Percentiles rank a stretch among this genome's conserved stretches.
Evolutionary conservation across 2,888 invertebrate genomes (phyloP).

Genomic region (Cheilosia urbana): DNA sequence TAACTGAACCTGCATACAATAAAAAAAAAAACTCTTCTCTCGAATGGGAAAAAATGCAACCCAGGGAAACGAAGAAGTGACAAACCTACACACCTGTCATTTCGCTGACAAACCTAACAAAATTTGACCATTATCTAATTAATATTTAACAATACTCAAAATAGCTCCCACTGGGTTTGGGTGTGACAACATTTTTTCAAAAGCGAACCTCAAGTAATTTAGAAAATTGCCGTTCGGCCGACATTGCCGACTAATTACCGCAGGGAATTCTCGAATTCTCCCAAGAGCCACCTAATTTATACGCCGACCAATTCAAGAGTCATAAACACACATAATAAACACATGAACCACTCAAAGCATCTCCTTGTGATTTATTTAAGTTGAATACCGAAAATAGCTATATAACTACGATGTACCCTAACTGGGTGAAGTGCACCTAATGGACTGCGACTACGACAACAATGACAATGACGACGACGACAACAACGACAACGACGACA

Average conservation of each 20-base stretch:
- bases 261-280: conserved; percentile 21
- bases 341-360: conserved; percentile 21
- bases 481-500: conserved; percentile 36
- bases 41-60: no score
- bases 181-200: not conserved
- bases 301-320: conserved; percentile 27
- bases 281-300: conserved; percentile 42
- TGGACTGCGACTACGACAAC: conserved; percentile 45
- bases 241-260: conserved; percentile 44
- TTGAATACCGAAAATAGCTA: conserved; percentile 27
- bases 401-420: not conserved
- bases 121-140: not conserved
- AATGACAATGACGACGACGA: conserved; percentile 37
- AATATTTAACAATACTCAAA: not conserved
- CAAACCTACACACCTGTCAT: no score
- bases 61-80: no score
- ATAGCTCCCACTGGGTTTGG: not conserved
- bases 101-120: no score
- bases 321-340: conserved; percentile 36
- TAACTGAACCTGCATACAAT: fast-evolving
- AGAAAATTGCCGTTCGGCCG: conserved; percentile 29
- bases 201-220: conserved; percentile 25
- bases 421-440: conserved; percentile 56
- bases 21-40: no score
- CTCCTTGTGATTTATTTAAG: conserved; percentile 52